Percentiles rank a stretch among this genome's conserved stretches.
Evolutionary conservation across 2,797 vertebrate species (phyloP).

Genomic region (Sorex maritimensis): DNA sequence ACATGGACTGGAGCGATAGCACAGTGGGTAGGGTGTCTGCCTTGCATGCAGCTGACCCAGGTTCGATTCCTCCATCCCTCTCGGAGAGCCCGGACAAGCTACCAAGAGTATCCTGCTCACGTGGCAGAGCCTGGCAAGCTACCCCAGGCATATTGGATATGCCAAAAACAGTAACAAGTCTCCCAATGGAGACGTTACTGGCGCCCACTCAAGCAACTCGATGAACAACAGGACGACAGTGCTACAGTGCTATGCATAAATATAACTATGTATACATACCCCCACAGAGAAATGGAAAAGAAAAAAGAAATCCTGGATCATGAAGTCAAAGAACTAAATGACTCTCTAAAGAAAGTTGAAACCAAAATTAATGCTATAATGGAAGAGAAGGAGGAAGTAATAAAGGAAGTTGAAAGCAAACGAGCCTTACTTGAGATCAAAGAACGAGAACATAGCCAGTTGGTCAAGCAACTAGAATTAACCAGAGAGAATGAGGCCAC

Average conservation of each 20-base stretch:
- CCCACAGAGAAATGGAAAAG: slow-evolving; percentile 92
- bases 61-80: too few species aligned
- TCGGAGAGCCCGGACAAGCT: too few species aligned
- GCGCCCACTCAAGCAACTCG: too few species aligned
- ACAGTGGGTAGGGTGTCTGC: too few species aligned
- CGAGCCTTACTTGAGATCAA: slow-evolving; percentile 90
- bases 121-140: too few species aligned
- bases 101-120: too few species aligned
- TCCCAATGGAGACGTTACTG: too few species aligned
- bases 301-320: slow-evolving; percentile 88
- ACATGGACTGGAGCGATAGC: too few species aligned
- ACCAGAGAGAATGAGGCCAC: slow-evolving; percentile 92
- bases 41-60: too few species aligned
- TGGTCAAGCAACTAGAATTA: slow-evolving; percentile 91
- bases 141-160: too few species aligned
- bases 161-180: too few species aligned
- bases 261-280: not conserved
- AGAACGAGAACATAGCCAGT: slow-evolving; percentile 88
- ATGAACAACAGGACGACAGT: too few species aligned
- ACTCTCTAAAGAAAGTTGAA: slow-evolving; percentile 87
- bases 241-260: not conserved
- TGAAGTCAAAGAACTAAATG: slow-evolving; percentile 89
- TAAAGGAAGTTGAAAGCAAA: slow-evolving; percentile 91
- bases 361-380: slow-evolving; percentile 87
- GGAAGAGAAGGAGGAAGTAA: slow-evolving; percentile 89